Conservation (phyloP, 2,888 invertebrate species). For the Trachelus iudaicus region DNA sequence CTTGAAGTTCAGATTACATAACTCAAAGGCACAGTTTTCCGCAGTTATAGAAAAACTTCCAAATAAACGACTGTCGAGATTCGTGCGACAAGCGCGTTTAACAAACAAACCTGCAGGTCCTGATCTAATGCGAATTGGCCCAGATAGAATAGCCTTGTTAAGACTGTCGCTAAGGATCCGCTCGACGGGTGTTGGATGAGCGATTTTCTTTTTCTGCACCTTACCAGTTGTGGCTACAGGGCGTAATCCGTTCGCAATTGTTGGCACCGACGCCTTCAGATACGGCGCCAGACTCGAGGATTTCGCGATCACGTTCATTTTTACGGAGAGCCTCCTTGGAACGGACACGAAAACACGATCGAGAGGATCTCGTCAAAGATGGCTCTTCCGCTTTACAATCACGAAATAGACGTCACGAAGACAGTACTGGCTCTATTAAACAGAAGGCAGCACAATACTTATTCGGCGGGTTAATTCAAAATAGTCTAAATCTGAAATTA, state of each 20-base stretch:
- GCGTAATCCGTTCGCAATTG: slow-evolving; percentile 76
- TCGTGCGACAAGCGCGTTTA: too few species aligned
- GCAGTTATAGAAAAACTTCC: slow-evolving; percentile 2
- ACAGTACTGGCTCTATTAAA: neutral
- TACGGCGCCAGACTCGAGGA: slow-evolving; percentile 75
- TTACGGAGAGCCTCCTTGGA: slow-evolving; percentile 54
- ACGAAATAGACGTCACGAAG: neutral
- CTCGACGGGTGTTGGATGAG: slow-evolving; percentile 62
- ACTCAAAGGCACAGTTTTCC: slow-evolving; percentile 17
- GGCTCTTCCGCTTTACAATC: neutral
- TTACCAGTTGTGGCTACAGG: slow-evolving; percentile 69
- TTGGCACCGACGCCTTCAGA: slow-evolving; percentile 75
- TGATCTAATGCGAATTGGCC: slow-evolving; percentile 71
- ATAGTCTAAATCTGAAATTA: too few species aligned
- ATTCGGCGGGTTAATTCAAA: too few species aligned
- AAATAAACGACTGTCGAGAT: too few species aligned
- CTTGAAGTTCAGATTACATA: slow-evolving; percentile 34
- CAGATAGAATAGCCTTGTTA: slow-evolving; percentile 71
- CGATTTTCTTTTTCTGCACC: slow-evolving; percentile 67
- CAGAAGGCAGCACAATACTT: neutral
- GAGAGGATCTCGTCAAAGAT: neutral
- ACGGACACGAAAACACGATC: neutral
- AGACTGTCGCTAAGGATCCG: slow-evolving; percentile 70
- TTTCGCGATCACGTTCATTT: slow-evolving; percentile 77
- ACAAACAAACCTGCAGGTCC: slow-evolving; percentile 71